Conservation (phyloP, 2,888 invertebrate genomes). For the Catocala fraxini region DNA sequence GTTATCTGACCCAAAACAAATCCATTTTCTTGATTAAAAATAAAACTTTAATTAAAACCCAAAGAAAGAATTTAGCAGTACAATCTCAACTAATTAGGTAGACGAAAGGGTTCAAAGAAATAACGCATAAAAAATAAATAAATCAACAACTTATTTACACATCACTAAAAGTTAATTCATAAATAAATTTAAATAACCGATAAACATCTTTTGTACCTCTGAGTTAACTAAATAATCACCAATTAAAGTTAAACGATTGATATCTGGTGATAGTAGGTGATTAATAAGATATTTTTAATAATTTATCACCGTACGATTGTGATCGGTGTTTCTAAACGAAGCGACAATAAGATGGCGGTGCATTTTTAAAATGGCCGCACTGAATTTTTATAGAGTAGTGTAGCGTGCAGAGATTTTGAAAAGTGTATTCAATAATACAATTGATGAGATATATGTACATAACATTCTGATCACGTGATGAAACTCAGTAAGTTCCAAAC, state of each 20-base stretch:
- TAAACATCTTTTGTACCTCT: conserved; percentile 52
- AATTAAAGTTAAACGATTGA: conserved; percentile 74
- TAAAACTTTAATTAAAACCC: background rate
- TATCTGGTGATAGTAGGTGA: conserved; percentile 73
- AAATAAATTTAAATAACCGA: conserved; percentile 51
- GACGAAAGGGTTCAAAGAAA: conserved; percentile 1
- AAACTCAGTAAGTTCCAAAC: too few species aligned
- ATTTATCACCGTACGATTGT: conserved; percentile 78
- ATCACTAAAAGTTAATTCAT: conserved; percentile 44
- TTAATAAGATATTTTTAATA: conserved; percentile 81
- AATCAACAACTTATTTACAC: conserved; percentile 23
- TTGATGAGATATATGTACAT: too few species aligned
- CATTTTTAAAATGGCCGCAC: conserved; percentile 72
- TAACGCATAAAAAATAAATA: conserved; percentile 4
- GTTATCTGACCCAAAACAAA: background rate
- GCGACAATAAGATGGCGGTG: conserved; percentile 67
- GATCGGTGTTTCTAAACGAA: conserved; percentile 67
- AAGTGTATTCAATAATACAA: too few species aligned
- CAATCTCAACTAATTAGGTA: conserved; percentile 11
- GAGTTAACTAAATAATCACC: conserved; percentile 74
- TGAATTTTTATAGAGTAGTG: conserved; percentile 65
- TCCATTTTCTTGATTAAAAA: background rate
- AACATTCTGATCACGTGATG: too few species aligned
- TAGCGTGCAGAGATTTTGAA: conserved; percentile 35
- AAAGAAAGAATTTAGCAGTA: background rate